A percentile compares a stretch with the other conserved stretches of the same genome.
Evolutionary conservation across 2,888 invertebrate genomes (phyloP).

Genomic region (Argyresthia albistria): DNA sequence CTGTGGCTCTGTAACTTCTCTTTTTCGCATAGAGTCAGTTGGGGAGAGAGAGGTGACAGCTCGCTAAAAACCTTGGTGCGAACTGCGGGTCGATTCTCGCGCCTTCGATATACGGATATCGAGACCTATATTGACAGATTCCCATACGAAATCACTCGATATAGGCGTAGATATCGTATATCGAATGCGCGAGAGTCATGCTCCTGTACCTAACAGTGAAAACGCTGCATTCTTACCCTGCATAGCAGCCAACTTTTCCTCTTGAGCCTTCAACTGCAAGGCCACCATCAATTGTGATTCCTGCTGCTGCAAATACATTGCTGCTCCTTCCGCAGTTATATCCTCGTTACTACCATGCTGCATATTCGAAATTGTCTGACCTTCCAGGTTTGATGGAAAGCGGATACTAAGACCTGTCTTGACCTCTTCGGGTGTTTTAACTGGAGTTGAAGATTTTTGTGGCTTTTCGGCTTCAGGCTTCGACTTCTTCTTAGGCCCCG

Average conservation of each 20-base stretch:
- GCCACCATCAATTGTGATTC: conserved; percentile 75
- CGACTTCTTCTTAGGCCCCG: conserved; percentile 38
- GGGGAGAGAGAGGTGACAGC: too few relatives aligned
- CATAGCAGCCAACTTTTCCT: conserved; percentile 71
- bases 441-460: conserved; percentile 17
- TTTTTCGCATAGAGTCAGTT: too few relatives aligned
- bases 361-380: conserved; percentile 14
- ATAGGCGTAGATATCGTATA: too few relatives aligned
- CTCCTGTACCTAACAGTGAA: too few relatives aligned
- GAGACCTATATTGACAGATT: too few relatives aligned
- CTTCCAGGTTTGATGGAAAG: conserved; percentile 4
- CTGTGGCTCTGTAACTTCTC: too few relatives aligned
- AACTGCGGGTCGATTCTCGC: too few relatives aligned
- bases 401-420: conserved; percentile 6
- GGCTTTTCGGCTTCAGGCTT: conserved; percentile 21
- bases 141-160: too few relatives aligned
- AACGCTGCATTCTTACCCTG: conserved; percentile 40
- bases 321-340: conserved; percentile 65
- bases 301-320: conserved; percentile 73
- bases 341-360: conserved; percentile 40
- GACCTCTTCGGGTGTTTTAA: conserved; percentile 9
- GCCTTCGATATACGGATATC: too few relatives aligned
- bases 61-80: too few relatives aligned
- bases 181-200: too few relatives aligned
- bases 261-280: conserved; percentile 75